A percentile compares a stretch with the other conserved stretches of the same genome.
phyloP scores from a whole-genome alignment of 2,888 invertebrate species.

The Imbricaverruca yamaguchii region DNA sequence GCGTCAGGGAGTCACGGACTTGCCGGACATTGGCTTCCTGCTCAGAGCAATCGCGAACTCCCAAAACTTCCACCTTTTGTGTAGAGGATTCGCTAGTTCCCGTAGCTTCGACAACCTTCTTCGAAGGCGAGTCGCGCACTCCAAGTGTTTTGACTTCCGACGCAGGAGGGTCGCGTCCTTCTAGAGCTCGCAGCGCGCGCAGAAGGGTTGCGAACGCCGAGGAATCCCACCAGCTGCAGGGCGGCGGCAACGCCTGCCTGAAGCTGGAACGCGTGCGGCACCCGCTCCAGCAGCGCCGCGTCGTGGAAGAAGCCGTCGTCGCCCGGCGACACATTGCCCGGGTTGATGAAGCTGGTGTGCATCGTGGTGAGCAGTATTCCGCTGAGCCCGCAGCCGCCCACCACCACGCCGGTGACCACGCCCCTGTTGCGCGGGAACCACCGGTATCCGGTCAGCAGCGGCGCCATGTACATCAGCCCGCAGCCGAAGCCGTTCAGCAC shows the following conservation, averaged over 20 bases:
- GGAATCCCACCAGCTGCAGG: slow-evolving; percentile 35
- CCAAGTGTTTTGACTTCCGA: background rate
- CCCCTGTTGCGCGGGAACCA: slow-evolving; percentile 42
- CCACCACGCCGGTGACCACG: slow-evolving; percentile 40
- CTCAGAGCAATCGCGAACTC: background rate
- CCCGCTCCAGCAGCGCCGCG: slow-evolving; percentile 35
- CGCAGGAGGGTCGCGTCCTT: too few relatives aligned
- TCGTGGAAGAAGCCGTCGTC: slow-evolving; percentile 35
- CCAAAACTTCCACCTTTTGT: background rate
- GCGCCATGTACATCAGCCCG: slow-evolving; percentile 38
- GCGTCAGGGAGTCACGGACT: too few relatives aligned
- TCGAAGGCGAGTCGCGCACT: background rate
- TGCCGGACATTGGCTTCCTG: too few relatives aligned
- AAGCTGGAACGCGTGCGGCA: slow-evolving; percentile 38
- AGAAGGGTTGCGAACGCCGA: background rate
- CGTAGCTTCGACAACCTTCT: too few relatives aligned
- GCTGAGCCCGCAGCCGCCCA: slow-evolving; percentile 42
- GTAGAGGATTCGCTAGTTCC: too few relatives aligned
- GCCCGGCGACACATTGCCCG: slow-evolving; percentile 36
- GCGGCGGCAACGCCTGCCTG: slow-evolving; percentile 37
- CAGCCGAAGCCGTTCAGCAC: slow-evolving; percentile 37
- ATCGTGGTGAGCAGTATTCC: slow-evolving; percentile 41
- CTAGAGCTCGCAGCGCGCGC: too few relatives aligned
- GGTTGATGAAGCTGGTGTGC: slow-evolving; percentile 42
- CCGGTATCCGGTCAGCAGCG: slow-evolving; percentile 39